Evolutionary conservation across 2,113 vertebrate species (phyloP).

Genomic region (Gobio gobio): DNA sequence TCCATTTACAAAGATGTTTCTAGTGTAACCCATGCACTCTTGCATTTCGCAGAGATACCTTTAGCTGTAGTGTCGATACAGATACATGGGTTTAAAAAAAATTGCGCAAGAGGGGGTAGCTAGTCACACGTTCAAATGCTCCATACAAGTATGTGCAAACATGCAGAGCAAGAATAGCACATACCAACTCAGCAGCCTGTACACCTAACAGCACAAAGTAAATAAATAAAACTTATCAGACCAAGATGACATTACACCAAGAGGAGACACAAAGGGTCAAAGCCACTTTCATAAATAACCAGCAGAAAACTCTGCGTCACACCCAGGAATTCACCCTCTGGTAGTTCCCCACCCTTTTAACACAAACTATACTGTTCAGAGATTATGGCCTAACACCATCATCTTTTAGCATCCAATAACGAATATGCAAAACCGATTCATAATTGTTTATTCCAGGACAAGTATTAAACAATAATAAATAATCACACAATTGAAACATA

Average conservation of each 20-base stretch:
- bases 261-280: not conserved
- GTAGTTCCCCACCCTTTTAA: not conserved
- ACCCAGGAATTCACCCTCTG: not conserved
- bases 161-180: not conserved
- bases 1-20: too few species aligned
- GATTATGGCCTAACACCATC: not conserved
- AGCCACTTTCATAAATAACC: not conserved
- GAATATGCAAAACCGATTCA: not conserved
- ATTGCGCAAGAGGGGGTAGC: not conserved
- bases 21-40: too few species aligned
- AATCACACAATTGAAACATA: not conserved
- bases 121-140: too few species aligned
- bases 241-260: not conserved
- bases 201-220: not conserved
- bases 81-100: not conserved
- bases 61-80: not conserved
- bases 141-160: constrained; percentile 20
- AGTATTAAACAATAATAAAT: not conserved
- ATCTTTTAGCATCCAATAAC: not conserved
- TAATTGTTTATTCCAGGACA: not conserved
- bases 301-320: not conserved
- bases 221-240: not conserved
- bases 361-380: not conserved
- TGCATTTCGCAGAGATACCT: not conserved
- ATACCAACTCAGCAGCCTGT: not conserved